Evolutionary conservation across 2,888 invertebrate genomes (phyloP).

Genomic region (Carterocephalus palaemon): DNA sequence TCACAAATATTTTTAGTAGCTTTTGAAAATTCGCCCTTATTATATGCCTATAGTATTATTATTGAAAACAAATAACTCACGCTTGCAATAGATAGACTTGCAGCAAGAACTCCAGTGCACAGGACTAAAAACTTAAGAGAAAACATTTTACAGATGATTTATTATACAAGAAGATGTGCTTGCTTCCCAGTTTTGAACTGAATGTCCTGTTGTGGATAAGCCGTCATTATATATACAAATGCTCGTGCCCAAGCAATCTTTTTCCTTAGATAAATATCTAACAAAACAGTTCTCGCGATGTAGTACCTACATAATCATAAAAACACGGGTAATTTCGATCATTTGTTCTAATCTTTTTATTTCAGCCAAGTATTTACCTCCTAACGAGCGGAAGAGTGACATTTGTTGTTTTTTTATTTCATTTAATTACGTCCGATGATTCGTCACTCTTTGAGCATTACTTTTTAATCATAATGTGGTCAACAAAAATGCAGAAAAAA

Average conservation of each 20-base stretch:
- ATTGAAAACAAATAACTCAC: conserved; percentile 2
- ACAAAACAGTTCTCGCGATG: conserved; percentile 27
- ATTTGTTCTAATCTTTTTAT: conserved; percentile 27
- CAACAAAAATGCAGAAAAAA: no score
- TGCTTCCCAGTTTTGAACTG: conserved; percentile 11
- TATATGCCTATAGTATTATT: no score
- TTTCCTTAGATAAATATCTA: conserved; percentile 34
- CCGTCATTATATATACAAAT: conserved; percentile 35
- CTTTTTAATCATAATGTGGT: no score
- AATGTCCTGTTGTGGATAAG: conserved; percentile 29
- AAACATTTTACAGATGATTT: conserved; percentile 6
- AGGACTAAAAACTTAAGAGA: not conserved
- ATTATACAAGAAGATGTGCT: not conserved
- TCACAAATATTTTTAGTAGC: no score
- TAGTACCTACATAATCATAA: conserved; percentile 28
- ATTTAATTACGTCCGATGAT: not conserved
- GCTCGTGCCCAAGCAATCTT: conserved; percentile 30
- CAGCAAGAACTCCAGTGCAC: conserved; percentile 6
- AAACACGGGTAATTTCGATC: conserved; percentile 31
- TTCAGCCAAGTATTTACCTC: conserved; percentile 7
- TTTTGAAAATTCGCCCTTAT: no score
- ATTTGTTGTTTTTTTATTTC: no score
- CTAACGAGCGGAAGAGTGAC: conserved; percentile 12
- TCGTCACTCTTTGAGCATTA: not conserved
- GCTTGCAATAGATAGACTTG: not conserved